Base-by-base conservation (phyloP, 2,888 invertebrate species). In the Tromatobia lineatoria region DNA sequence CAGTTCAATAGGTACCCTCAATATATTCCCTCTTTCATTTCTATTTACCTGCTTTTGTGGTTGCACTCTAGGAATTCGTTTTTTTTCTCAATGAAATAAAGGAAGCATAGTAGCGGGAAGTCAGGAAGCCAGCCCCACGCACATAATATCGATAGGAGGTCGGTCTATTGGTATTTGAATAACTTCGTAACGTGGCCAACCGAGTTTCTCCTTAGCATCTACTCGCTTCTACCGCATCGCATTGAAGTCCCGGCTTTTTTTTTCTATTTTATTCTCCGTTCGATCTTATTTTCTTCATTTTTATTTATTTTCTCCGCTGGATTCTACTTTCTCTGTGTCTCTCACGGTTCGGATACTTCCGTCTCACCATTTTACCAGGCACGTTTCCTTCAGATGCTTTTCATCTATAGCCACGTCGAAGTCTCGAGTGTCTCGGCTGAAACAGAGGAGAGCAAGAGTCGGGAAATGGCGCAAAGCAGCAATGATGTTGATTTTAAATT, bases 401-500 rank as follows among this genome's bases (percentile, higher is more conserved):
- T 85, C 74, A 74, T 82, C 75, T 23, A n/a, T n/a, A 80, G 79
- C 83, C 71, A 52, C 67, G 71, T 42, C 52, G 70, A 69, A 75
- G 50, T 34, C 64, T 38, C 38, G 11, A 64, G 71, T 79, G 78
- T 80, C 83, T 81, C 78, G 38, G 61, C 67, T 64, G 57, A 80
- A 78, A 79, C 83, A 71, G 86, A 78, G 74, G 69, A 85, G 75
- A 80, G 42, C 71, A 59, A 23, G 57, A 59, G 18, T 29, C 11
- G 38, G 66, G n/a, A 70, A 78, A 82, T 78, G 77, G 47, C 38
- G 79, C 82, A 83, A 76, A 85, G 78, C 73, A 79, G 57, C 66
- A 80, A 87, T 87, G 88, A 86, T 87, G 90, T 89, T 89, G 88
- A 92, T 92, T 91, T 92, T 89, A 92, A 92, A 92, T 91, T 92